These are phyloP conservation scores for Tanypteryx hageni DNA, from an alignment of 2,888 invertebrate species.

Conservation along the genomic window DNA sequence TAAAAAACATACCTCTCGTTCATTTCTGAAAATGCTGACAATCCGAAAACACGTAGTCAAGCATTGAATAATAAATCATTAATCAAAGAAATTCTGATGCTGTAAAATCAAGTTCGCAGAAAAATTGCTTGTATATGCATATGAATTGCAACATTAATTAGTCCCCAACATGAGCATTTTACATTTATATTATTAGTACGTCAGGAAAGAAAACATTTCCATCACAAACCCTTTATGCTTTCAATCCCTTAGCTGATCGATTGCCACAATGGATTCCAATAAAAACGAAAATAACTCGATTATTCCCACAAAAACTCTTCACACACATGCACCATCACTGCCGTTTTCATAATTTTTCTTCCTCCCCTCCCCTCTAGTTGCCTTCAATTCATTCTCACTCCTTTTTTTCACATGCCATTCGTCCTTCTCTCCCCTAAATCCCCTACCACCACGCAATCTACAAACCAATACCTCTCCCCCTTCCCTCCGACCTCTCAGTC, in stretches of 20 bases:
- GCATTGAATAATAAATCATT: too few relatives aligned
- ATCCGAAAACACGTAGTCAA: too few relatives aligned
- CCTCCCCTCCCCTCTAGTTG: conserved; percentile 16
- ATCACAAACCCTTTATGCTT: too few relatives aligned
- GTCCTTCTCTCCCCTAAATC: not conserved
- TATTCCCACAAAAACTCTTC: not conserved
- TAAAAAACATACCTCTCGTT: too few relatives aligned
- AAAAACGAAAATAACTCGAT: not conserved
- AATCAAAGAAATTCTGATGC: too few relatives aligned
- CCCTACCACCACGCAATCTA: conserved; percentile 21
- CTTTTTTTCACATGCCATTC: conserved; percentile 9
- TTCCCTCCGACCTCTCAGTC: not conserved
- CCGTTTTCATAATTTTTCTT: conserved; percentile 35
- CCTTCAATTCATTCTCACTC: conserved; percentile 32
- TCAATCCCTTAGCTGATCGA: not conserved
- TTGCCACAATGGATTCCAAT: not conserved
- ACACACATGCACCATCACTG: conserved; percentile 40
- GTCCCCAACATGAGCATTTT: too few relatives aligned
- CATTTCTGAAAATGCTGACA: too few relatives aligned
- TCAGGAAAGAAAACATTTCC: too few relatives aligned
- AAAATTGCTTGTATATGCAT: too few relatives aligned
- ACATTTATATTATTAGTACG: too few relatives aligned
- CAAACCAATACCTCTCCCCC: not conserved
- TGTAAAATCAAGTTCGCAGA: too few relatives aligned
- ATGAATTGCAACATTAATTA: too few relatives aligned